Conservation (phyloP, 2,888 invertebrate species). For the Drosophila eohydei region DNA sequence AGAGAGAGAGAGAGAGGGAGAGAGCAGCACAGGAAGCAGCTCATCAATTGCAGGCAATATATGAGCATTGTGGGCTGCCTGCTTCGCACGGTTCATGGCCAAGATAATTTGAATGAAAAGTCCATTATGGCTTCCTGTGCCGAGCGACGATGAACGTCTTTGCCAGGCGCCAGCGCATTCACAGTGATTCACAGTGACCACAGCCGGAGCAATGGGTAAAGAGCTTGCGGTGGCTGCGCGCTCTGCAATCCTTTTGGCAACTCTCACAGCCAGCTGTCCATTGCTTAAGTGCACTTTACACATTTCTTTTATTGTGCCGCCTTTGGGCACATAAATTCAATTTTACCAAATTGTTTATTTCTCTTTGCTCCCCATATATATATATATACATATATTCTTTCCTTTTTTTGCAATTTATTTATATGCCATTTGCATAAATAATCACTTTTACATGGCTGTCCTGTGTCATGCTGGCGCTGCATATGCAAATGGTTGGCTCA, state of each 20-base stretch:
- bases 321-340: slow-evolving; percentile 76
- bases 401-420: slow-evolving; percentile 64
- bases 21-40: slow-evolving; percentile 68
- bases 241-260: slow-evolving; percentile 60
- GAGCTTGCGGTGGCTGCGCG: slow-evolving; percentile 3
- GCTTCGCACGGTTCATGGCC: slow-evolving; percentile 39
- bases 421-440: slow-evolving; percentile 82
- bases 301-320: slow-evolving; percentile 66
- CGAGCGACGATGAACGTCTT: slow-evolving; percentile 60
- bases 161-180: slow-evolving; percentile 66
- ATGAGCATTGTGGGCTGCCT: slow-evolving; percentile 42
- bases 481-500: slow-evolving; percentile 71
- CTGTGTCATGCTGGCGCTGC: slow-evolving; percentile 48
- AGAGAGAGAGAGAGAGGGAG: neutral
- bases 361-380: neutral
- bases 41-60: slow-evolving; percentile 76
- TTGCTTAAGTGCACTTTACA: slow-evolving; percentile 79
- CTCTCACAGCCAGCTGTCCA: slow-evolving; percentile 26
- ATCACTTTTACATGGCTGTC: slow-evolving; percentile 71
- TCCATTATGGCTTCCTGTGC: slow-evolving; percentile 83
- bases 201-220: slow-evolving; percentile 26
- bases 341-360: slow-evolving; percentile 71
- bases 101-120: slow-evolving; percentile 84
- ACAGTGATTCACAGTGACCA: slow-evolving; percentile 75
- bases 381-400: slow-evolving; percentile 18